Conservation (phyloP, 2,888 invertebrate species). For the Periphyllus acericola region DNA sequence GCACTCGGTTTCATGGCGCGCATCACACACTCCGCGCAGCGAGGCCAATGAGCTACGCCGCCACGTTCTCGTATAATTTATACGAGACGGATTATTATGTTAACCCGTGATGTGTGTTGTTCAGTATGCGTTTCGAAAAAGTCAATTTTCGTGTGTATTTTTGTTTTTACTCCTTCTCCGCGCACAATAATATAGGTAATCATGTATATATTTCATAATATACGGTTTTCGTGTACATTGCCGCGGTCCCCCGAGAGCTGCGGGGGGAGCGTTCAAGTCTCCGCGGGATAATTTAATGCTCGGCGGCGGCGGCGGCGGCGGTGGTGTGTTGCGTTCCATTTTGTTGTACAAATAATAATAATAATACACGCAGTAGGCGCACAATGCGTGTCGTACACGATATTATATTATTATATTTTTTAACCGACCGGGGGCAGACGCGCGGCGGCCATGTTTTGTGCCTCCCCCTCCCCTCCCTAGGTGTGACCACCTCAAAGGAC, state of each 20-base stretch:
- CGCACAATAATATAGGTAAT: background rate
- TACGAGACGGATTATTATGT: constrained; percentile 29
- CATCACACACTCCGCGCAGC: constrained; percentile 6
- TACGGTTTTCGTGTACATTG: background rate
- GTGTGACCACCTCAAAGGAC: background rate
- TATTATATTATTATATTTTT: constrained; percentile 8
- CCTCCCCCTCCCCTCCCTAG: background rate
- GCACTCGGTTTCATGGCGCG: constrained; percentile 10
- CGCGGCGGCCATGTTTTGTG: constrained; percentile 33
- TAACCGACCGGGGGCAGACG: constrained; percentile 3
- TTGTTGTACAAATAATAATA: constrained; percentile 47
- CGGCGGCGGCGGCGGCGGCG: background rate
- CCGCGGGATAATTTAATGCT: constrained; percentile 46
- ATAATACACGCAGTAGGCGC: background rate
- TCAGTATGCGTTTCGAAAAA: constrained; percentile 22
- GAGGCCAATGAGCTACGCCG: constrained; percentile 32
- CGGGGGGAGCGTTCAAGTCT: constrained; percentile 47
- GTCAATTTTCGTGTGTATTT: constrained; percentile 21
- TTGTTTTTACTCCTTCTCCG: background rate
- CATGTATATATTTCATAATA: background rate
- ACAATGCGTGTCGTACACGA: constrained; percentile 38
- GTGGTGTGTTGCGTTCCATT: constrained; percentile 30
- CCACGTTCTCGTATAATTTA: constrained; percentile 30
- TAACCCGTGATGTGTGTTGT: constrained; percentile 17
- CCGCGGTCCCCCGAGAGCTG: background rate